A percentile compares a stretch with the other conserved stretches of the same genome.
Evolutionary conservation across 2,888 invertebrate genomes (phyloP).

Genomic region (Adineta ricciae): DNA sequence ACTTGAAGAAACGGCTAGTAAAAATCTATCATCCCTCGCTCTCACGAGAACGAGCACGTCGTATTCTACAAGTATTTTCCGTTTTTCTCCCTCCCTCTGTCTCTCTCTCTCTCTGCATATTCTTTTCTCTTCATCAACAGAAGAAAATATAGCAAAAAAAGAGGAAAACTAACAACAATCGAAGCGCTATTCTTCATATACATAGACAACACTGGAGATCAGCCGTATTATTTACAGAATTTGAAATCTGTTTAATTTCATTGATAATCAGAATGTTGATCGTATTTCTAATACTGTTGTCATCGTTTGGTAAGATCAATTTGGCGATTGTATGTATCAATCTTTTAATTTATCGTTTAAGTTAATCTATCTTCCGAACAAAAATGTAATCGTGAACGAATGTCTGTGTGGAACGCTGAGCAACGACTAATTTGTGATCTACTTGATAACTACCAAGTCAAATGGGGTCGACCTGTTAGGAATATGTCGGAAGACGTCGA

Average conservation of each 20-base stretch:
- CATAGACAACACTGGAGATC: neutral
- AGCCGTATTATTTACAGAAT: neutral
- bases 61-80: neutral
- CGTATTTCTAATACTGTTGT: neutral
- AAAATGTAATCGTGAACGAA: neutral
- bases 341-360: neutral
- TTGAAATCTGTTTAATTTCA: neutral
- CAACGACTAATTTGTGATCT: constrained; percentile 30
- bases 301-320: neutral
- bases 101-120: neutral
- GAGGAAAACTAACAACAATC: neutral
- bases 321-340: neutral
- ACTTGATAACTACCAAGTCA: constrained; percentile 32
- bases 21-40: neutral
- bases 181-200: neutral
- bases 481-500: constrained; percentile 30
- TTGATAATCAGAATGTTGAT: neutral
- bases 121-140: neutral
- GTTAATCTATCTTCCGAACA: neutral
- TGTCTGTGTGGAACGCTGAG: constrained; percentile 5
- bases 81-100: neutral
- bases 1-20: neutral
- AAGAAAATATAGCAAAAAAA: neutral
- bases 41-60: neutral
- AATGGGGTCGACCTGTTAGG: constrained; percentile 33